phyloP scores from a whole-genome alignment of 2,888 invertebrate genomes.

The Sinodicranocentrus sp. region DNA sequence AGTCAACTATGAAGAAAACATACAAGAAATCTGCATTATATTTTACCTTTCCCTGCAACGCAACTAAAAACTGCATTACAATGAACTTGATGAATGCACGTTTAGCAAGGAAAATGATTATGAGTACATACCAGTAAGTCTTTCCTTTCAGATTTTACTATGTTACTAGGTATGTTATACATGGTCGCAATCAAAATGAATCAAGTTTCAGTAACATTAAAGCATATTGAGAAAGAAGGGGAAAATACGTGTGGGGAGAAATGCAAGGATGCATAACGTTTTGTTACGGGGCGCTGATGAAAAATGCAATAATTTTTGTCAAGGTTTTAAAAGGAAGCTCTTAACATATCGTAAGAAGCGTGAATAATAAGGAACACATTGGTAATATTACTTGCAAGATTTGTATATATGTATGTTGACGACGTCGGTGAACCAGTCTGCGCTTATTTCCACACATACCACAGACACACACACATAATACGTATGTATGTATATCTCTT shows the following conservation, averaged over 20 bases:
- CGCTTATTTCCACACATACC: background rate
- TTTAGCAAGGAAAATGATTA: background rate
- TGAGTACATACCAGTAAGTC: background rate
- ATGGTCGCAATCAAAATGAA: constrained; percentile 18
- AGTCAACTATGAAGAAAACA: constrained; percentile 4
- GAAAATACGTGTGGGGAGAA: constrained; percentile 25
- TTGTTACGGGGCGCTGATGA: constrained; percentile 66
- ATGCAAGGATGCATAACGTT: constrained; percentile 57
- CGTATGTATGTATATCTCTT: no score
- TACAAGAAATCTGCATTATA: constrained; percentile 21
- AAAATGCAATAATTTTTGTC: constrained; percentile 63
- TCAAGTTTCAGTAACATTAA: constrained; percentile 65
- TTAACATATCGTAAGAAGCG: no score
- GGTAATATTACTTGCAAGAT: no score
- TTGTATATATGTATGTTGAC: no score
- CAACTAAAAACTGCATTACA: constrained; percentile 3
- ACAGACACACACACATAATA: no score
- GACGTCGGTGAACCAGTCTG: no score
- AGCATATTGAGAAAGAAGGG: constrained; percentile 29
- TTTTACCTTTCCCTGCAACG: constrained; percentile 49
- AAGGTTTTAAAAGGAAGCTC: constrained; percentile 54
- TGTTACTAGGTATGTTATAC: constrained; percentile 31
- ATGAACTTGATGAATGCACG: no score
- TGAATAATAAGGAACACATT: no score
- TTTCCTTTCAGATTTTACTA: constrained; percentile 41